phyloP scores from a whole-genome alignment of 2,113 vertebrate genomes.

The Oncorhynchus tshawytscha region DNA sequence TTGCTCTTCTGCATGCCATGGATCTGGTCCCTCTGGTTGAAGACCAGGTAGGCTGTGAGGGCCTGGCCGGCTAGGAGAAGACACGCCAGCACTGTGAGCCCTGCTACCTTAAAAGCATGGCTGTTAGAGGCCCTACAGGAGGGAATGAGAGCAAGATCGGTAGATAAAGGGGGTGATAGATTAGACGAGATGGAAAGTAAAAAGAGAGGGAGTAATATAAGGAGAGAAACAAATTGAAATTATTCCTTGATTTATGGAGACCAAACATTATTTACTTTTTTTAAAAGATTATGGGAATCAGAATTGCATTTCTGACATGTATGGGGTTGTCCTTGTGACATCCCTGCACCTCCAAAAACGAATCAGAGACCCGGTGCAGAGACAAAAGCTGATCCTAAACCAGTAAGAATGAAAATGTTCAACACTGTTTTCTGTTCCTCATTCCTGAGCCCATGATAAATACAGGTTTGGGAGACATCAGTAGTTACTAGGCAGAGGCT shows the following conservation, averaged over 20 bases:
- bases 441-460: not conserved
- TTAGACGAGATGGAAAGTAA: too few species aligned
- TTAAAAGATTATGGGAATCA: too few species aligned
- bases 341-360: not conserved
- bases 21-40: conserved; percentile 81
- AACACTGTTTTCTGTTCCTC: too few species aligned
- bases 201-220: too few species aligned
- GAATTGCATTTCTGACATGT: too few species aligned
- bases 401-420: too few species aligned
- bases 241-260: too few species aligned
- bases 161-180: not conserved
- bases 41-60: conserved; percentile 82
- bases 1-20: conserved; percentile 73
- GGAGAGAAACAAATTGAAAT: too few species aligned
- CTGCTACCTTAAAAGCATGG: conserved; percentile 68
- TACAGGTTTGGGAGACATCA: conserved; percentile 1
- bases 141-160: not conserved
- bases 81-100: conserved; percentile 80
- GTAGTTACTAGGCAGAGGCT: conserved; percentile 24
- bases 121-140: conserved; percentile 55
- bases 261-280: too few species aligned
- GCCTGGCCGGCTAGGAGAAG: conserved; percentile 87
- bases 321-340: not conserved
- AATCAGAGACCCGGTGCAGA: too few species aligned
- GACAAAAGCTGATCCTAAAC: too few species aligned